Percentiles rank a stretch among this genome's conserved stretches.
These are phyloP conservation scores for Scolopax mira DNA, from an alignment of 2,113 vertebrate species.

Conservation along the genomic window DNA sequence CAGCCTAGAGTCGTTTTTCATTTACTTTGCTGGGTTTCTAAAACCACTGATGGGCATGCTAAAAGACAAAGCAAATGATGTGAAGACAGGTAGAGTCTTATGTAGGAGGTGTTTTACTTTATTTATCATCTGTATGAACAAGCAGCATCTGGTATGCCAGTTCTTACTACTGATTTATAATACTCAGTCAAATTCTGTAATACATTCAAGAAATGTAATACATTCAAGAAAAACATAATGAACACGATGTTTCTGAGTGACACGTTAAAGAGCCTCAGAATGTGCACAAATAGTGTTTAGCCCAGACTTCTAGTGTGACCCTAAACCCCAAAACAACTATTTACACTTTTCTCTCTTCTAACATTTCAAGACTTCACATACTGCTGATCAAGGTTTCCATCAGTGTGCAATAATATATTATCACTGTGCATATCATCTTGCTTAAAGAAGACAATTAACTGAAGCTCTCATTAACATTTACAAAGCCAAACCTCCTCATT, in stretches of 20 bases:
- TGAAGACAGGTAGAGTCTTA: background rate
- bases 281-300: background rate
- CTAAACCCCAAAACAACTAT: background rate
- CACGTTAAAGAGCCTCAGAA: background rate
- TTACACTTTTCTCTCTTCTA: background rate
- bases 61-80: background rate
- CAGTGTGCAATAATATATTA: slow-evolving; percentile 10
- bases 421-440: slow-evolving; percentile 39
- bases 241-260: background rate
- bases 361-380: background rate
- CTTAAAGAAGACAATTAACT: slow-evolving; percentile 67
- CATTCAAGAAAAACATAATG: too few species aligned
- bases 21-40: background rate
- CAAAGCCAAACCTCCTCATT: slow-evolving; percentile 66
- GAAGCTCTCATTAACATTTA: slow-evolving; percentile 67
- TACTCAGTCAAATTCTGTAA: background rate
- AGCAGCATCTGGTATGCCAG: accelerated
- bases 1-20: background rate
- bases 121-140: background rate
- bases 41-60: background rate
- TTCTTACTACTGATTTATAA: background rate
- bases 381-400: slow-evolving; percentile 37
- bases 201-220: background rate
- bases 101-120: background rate
- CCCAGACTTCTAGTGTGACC: background rate